A percentile compares a stretch with the other conserved stretches of the same genome.
Conservation (phyloP, 2,888 invertebrate species). For the Anthoptus insignis region DNA sequence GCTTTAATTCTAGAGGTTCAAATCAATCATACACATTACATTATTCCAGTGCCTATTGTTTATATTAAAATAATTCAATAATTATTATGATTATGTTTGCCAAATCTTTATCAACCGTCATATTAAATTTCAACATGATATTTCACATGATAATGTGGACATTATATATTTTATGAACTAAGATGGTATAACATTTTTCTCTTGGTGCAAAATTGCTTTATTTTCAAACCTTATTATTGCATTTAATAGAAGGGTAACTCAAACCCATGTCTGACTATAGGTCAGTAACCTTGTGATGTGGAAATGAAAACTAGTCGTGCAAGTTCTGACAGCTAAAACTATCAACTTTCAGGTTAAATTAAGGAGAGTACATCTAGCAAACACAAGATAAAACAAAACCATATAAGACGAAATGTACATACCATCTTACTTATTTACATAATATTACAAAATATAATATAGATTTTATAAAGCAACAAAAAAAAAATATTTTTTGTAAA, state of each 20-base stretch:
- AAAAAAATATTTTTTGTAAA: neutral
- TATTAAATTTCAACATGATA: neutral
- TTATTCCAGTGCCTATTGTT: neutral
- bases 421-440: constrained; percentile 14
- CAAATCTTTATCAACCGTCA: neutral
- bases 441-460: constrained; percentile 10
- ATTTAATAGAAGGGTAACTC: no score
- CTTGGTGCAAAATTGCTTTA: neutral
- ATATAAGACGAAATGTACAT: constrained; percentile 15
- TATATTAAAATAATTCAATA: no score
- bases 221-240: no score
- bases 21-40: neutral
- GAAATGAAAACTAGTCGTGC: neutral
- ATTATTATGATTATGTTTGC: no score
- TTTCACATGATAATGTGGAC: neutral
- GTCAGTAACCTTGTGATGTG: neutral
- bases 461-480: neutral
- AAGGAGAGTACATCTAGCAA: neutral
- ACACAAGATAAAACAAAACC: neutral
- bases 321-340: neutral
- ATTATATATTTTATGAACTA: constrained; percentile 1
- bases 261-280: no score
- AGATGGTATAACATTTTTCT: constrained; percentile 19
- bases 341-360: neutral
- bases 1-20: neutral